Conservation (phyloP, 2,113 vertebrate genomes). For the Heliornis fulica region DNA sequence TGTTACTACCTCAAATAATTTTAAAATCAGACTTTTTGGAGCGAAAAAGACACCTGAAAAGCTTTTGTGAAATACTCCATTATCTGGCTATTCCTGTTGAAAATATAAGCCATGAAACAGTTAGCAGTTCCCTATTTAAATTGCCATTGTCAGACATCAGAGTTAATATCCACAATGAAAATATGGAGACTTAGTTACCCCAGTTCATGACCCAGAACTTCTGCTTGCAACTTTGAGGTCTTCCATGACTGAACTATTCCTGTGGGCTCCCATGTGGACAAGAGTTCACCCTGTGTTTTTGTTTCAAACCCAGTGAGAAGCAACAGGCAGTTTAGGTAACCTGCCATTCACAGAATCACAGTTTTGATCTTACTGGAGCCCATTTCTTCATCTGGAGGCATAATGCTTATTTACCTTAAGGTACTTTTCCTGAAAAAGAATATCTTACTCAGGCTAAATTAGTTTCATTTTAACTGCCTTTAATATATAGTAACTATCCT, state of each 20-base stretch:
- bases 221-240: background rate
- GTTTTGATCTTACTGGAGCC: background rate
- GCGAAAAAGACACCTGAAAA: background rate
- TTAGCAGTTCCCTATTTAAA: background rate
- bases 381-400: background rate
- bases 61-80: background rate
- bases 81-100: background rate
- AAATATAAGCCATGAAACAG: background rate
- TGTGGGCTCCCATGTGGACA: background rate
- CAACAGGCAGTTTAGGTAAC: background rate
- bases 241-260: background rate
- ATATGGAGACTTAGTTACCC: background rate
- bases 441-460: background rate
- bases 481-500: background rate
- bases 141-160: background rate
- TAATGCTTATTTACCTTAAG: background rate
- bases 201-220: background rate
- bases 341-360: background rate
- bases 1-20: background rate
- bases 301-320: background rate
- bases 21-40: background rate
- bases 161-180: background rate
- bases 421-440: background rate
- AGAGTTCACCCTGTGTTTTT: background rate
- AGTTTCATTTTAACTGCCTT: background rate